Conservation (phyloP, 1,140 invertebrate genomes). For the Halesus radiatus region DNA sequence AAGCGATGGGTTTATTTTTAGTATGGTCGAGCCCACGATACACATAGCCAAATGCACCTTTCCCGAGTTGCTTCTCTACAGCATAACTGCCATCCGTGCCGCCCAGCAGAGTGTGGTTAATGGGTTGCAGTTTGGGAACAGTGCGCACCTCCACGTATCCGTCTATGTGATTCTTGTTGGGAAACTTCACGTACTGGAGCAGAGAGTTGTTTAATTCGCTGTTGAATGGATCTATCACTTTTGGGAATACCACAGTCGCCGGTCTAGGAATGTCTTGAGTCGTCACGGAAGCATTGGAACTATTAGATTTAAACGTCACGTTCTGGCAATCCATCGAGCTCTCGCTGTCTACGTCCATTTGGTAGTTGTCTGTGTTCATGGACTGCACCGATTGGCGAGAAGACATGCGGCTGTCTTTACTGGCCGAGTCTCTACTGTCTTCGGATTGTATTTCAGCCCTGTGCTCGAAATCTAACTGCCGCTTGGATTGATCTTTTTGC, state of each 20-base stretch:
- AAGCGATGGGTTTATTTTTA: slow-evolving; percentile 75
- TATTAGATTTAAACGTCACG: slow-evolving; percentile 65
- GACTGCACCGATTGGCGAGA: slow-evolving; percentile 62
- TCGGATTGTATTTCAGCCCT: slow-evolving; percentile 66
- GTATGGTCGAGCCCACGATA: slow-evolving; percentile 74
- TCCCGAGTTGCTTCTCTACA: slow-evolving; percentile 79
- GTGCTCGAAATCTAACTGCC: slow-evolving; percentile 68
- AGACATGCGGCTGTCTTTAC: slow-evolving; percentile 69
- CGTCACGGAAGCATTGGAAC: slow-evolving; percentile 67
- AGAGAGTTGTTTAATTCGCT: slow-evolving; percentile 69
- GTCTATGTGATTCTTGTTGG: slow-evolving; percentile 69
- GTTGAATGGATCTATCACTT: slow-evolving; percentile 72
- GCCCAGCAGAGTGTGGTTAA: slow-evolving; percentile 65
- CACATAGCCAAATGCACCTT: slow-evolving; percentile 82
- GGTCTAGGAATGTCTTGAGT: slow-evolving; percentile 68
- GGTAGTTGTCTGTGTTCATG: slow-evolving; percentile 59
- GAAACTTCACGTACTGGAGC: slow-evolving; percentile 72
- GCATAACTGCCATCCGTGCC: slow-evolving; percentile 71
- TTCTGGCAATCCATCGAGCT: slow-evolving; percentile 68
- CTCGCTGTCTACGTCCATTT: slow-evolving; percentile 70
- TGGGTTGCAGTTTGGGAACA: slow-evolving; percentile 66
- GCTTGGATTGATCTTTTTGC: slow-evolving; percentile 68
- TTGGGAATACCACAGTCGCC: slow-evolving; percentile 67
- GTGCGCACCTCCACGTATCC: slow-evolving; percentile 65
- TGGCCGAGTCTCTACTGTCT: slow-evolving; percentile 68